phyloP scores from a whole-genome alignment of 2,888 invertebrate genomes.

The Plebejus melissa region DNA sequence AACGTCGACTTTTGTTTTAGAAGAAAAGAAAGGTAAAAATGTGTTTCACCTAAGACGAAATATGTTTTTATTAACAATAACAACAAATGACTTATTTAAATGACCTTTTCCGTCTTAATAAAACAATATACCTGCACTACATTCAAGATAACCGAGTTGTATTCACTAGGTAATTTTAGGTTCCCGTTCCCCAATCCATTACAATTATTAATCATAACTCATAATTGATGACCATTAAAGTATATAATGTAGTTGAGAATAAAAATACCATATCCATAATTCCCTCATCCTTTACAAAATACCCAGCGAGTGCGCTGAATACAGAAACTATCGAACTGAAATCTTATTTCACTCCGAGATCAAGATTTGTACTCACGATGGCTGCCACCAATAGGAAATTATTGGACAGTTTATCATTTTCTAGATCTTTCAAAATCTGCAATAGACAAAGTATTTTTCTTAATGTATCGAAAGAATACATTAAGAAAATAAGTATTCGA shows the following conservation, averaged over 20 bases:
- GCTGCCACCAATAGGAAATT: slow-evolving; percentile 35
- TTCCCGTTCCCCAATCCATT: too few species aligned
- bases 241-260: neutral
- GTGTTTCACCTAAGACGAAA: too few species aligned
- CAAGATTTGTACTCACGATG: slow-evolving; percentile 41
- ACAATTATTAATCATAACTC: too few species aligned
- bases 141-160: too few species aligned
- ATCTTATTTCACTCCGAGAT: slow-evolving; percentile 42
- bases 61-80: too few species aligned
- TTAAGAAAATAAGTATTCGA: neutral
- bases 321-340: slow-evolving; percentile 45
- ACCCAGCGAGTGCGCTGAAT: slow-evolving; percentile 44
- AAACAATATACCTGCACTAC: too few species aligned
- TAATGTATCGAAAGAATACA: neutral
- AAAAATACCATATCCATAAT: slow-evolving; percentile 21
- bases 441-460: neutral
- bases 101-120: too few species aligned
- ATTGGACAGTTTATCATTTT: neutral
- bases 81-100: too few species aligned
- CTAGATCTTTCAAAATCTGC: neutral
- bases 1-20: too few species aligned
- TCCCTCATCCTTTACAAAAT: slow-evolving; percentile 26
- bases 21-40: too few species aligned
- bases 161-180: too few species aligned
- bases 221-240: neutral